These are phyloP conservation scores for Harmothoe impar DNA, from an alignment of 2,888 invertebrate genomes.

Conservation along the genomic window DNA sequence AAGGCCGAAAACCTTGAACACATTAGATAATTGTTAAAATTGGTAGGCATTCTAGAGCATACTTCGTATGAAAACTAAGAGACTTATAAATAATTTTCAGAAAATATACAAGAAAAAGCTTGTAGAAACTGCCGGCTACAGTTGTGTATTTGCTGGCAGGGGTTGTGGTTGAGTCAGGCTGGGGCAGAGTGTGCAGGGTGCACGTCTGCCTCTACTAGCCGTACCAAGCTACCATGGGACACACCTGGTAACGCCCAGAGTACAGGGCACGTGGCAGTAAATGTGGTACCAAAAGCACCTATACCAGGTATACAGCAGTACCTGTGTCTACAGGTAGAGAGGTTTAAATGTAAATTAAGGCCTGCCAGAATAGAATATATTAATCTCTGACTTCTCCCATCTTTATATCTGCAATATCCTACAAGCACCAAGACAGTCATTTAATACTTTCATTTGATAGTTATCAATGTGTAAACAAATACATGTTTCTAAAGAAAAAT, in stretches of 20 bases:
- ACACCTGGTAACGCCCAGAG: too few relatives aligned
- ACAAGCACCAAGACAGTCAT: slow-evolving; percentile 4
- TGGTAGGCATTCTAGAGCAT: too few relatives aligned
- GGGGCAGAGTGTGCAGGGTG: too few relatives aligned
- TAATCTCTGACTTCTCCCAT: not conserved
- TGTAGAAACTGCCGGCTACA: not conserved
- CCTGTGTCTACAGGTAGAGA: too few relatives aligned
- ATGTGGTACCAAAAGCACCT: not conserved
- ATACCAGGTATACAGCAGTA: not conserved
- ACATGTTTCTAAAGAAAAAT: not conserved
- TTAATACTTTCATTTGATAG: not conserved
- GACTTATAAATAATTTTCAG: too few relatives aligned
- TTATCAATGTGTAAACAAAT: not conserved
- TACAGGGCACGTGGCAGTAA: not conserved
- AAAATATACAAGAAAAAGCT: too few relatives aligned
- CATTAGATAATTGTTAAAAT: too few relatives aligned
- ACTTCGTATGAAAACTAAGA: too few relatives aligned
- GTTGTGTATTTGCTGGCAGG: not conserved
- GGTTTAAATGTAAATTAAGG: too few relatives aligned
- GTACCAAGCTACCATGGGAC: not conserved
- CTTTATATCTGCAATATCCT: not conserved
- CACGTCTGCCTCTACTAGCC: not conserved
- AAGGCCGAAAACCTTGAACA: too few relatives aligned
- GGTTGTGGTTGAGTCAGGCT: not conserved
- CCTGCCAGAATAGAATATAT: not conserved